These are phyloP conservation scores for Eulemur coronatus DNA, from an alignment of 2,797 vertebrate species.

Conservation along the genomic window DNA sequence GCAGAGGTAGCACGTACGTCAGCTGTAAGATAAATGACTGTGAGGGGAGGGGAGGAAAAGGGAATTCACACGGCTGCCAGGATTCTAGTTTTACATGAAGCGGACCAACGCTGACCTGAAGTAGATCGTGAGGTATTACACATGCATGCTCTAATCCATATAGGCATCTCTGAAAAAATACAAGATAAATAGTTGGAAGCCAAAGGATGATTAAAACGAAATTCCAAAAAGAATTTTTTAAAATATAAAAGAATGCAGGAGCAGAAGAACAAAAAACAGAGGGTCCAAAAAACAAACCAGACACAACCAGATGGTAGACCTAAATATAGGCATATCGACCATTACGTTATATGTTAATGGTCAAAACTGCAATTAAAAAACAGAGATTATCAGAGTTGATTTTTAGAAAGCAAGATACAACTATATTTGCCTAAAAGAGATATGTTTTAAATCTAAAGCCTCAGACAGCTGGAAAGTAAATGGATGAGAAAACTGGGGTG, in stretches of 20 bases:
- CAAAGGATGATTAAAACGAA: background rate
- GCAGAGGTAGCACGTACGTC: background rate
- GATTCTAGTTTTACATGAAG: background rate
- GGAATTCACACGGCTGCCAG: no score
- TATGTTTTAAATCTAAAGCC: no score
- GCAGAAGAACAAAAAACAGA: background rate
- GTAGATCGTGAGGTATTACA: background rate
- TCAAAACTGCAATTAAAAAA: background rate
- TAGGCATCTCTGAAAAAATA: background rate
- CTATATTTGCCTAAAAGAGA: background rate
- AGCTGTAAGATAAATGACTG: no score
- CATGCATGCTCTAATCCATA: no score
- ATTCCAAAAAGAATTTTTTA: background rate
- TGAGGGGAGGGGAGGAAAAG: background rate
- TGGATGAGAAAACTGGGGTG: accelerated
- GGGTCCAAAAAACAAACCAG: background rate
- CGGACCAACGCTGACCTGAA: background rate
- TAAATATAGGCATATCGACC: background rate
- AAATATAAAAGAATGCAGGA: background rate
- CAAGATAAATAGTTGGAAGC: background rate
- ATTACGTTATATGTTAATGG: background rate
- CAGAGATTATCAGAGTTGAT: background rate
- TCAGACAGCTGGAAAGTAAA: background rate
- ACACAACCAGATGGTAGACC: background rate
- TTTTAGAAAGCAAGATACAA: background rate